Conservation (phyloP, 2,888 invertebrate genomes). For the Aspidiotus destructor region DNA sequence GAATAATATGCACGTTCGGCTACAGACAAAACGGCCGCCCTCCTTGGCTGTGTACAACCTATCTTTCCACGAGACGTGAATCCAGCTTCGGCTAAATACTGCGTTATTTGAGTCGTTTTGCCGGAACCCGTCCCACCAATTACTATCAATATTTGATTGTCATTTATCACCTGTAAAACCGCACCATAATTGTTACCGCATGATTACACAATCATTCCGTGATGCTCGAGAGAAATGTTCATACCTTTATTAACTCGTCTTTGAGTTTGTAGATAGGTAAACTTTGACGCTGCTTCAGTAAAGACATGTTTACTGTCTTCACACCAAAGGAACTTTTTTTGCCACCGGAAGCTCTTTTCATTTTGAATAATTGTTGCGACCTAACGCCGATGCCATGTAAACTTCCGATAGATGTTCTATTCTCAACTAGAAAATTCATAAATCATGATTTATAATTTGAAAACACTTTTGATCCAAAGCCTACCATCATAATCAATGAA, state of each 20-base stretch:
- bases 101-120: slow-evolving; percentile 98
- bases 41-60: slow-evolving; percentile 83
- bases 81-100: slow-evolving; percentile 92
- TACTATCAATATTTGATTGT: slow-evolving; percentile 91
- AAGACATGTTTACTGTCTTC: slow-evolving; percentile 85
- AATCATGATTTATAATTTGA: neutral
- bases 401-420: slow-evolving; percentile 10
- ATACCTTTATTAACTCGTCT: slow-evolving; percentile 64
- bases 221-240: neutral
- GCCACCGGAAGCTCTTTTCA: slow-evolving; percentile 98
- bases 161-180: slow-evolving; percentile 41
- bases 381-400: slow-evolving; percentile 69
- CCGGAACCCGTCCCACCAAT: slow-evolving; percentile 99
- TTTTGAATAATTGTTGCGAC: slow-evolving; percentile 87
- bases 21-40: slow-evolving; percentile 96
- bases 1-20: slow-evolving; percentile 80
- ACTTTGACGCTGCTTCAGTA: slow-evolving; percentile 90
- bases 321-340: slow-evolving; percentile 97
- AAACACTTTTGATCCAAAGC: neutral
- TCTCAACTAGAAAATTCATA: slow-evolving; percentile 12
- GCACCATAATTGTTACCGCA: neutral
- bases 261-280: slow-evolving; percentile 93
- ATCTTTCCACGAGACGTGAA: slow-evolving; percentile 86
- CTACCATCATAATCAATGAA: no score
- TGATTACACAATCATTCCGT: neutral